Percentiles rank a stretch among this genome's conserved stretches.
phyloP scores from a whole-genome alignment of 1,140 invertebrate species.

The Drosophila yakuba region DNA sequence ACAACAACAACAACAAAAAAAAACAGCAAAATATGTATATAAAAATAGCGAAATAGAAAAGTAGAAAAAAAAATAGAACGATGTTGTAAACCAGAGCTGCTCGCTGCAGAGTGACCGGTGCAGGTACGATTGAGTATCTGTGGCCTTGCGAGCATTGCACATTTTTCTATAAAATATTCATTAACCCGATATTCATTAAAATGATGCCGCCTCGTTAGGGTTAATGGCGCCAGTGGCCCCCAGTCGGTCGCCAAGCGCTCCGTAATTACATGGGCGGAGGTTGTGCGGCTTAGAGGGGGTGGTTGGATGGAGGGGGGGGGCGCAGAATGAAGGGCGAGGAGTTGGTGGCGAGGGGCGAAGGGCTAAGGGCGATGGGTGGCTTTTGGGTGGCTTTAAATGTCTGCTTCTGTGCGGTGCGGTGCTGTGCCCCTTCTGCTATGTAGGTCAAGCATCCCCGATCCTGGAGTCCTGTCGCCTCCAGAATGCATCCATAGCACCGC shows the following conservation, averaged over 20 bases:
- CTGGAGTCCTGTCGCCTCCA: not conserved
- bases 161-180: constrained; percentile 72
- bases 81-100: too few relatives aligned
- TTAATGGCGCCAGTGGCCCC: constrained; percentile 67
- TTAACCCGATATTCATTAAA: constrained; percentile 80
- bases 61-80: not conserved
- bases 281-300: too few relatives aligned
- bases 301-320: too few relatives aligned
- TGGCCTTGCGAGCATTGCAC: constrained; percentile 40
- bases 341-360: not conserved
- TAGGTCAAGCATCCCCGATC: constrained; percentile 41
- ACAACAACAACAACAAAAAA: not conserved
- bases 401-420: not conserved
- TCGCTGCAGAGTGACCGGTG: constrained; percentile 14
- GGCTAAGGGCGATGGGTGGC: not conserved
- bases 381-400: not conserved
- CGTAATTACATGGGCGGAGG: constrained; percentile 44
- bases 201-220: constrained; percentile 71
- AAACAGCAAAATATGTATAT: not conserved
- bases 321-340: not conserved
- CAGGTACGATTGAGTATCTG: constrained; percentile 10
- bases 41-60: not conserved
- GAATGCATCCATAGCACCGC: constrained; percentile 22
- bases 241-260: constrained; percentile 46
- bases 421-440: constrained; percentile 15